These are phyloP conservation scores for Eurystomus glaucurus DNA, from an alignment of 2,797 vertebrate species.

Conservation along the genomic window DNA sequence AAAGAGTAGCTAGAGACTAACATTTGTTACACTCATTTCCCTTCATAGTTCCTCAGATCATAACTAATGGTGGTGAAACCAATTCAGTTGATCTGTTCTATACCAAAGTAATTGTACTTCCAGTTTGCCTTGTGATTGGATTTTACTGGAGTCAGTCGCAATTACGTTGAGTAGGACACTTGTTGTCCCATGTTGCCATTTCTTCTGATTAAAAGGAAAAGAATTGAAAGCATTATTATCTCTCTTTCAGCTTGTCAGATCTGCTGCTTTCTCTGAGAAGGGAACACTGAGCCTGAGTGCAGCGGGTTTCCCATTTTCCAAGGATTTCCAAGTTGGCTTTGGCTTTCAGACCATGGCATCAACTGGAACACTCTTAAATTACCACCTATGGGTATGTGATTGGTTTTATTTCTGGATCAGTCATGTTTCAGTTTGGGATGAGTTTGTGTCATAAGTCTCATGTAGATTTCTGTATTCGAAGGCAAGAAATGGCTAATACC, in stretches of 20 bases:
- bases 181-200: background rate
- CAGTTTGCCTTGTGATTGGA: background rate
- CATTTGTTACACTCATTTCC: background rate
- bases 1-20: background rate
- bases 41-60: background rate
- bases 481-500: background rate
- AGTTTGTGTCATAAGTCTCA: background rate
- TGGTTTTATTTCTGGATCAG: background rate
- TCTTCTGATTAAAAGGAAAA: background rate
- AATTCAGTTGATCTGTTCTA: background rate
- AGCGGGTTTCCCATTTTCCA: conserved; percentile 8
- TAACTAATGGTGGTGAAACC: background rate
- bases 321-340: conserved; percentile 84
- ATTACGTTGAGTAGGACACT: background rate
- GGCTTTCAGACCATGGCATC: conserved; percentile 81
- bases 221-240: background rate
- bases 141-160: background rate
- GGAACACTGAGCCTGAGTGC: conserved; percentile 79
- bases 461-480: background rate
- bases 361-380: conserved; percentile 75
- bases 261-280: conserved; percentile 79
- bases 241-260: conserved; percentile 80
- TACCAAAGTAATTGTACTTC: background rate
- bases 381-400: conserved; percentile 72
- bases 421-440: background rate